Evolutionary conservation across 2,113 vertebrate genomes (phyloP).

Genomic region (Stigmatopora nigra): DNA sequence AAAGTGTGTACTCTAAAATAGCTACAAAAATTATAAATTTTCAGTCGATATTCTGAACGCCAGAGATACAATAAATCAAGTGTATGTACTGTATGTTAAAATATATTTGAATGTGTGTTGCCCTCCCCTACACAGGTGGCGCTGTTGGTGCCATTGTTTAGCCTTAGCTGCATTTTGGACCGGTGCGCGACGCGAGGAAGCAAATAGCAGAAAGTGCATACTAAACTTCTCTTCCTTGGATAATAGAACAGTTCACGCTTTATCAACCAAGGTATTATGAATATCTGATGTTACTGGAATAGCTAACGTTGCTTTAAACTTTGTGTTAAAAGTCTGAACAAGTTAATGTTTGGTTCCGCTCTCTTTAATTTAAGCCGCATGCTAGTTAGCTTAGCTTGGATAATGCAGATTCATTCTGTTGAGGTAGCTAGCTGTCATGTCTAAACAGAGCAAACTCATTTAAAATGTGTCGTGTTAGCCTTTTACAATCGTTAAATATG

Average conservation of each 20-base stretch:
- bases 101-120: conserved; percentile 3
- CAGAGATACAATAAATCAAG: too few relatives aligned
- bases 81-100: too few relatives aligned
- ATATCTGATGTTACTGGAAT: rapidly evolving
- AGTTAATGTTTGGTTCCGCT: not conserved
- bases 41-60: too few relatives aligned
- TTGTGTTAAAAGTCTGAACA: rapidly evolving
- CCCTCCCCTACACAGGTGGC: conserved; percentile 34
- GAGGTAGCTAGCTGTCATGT: conserved; percentile 22
- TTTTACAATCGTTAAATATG: not conserved
- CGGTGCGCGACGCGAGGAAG: conserved; percentile 21
- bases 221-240: not conserved
- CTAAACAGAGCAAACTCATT: not conserved
- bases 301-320: not conserved
- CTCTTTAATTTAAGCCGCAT: conserved; percentile 4
- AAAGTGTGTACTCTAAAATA: too few relatives aligned
- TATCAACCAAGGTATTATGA: conserved; percentile 15
- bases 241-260: not conserved
- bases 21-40: too few relatives aligned
- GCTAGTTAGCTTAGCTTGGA: conserved; percentile 41
- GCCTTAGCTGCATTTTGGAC: not conserved
- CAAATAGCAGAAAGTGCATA: conserved; percentile 49
- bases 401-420: conserved; percentile 64
- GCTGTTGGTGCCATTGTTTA: conserved; percentile 6
- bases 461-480: not conserved